Evolutionary conservation across 2,888 invertebrate species (phyloP).

Genomic region (Pocota personata): DNA sequence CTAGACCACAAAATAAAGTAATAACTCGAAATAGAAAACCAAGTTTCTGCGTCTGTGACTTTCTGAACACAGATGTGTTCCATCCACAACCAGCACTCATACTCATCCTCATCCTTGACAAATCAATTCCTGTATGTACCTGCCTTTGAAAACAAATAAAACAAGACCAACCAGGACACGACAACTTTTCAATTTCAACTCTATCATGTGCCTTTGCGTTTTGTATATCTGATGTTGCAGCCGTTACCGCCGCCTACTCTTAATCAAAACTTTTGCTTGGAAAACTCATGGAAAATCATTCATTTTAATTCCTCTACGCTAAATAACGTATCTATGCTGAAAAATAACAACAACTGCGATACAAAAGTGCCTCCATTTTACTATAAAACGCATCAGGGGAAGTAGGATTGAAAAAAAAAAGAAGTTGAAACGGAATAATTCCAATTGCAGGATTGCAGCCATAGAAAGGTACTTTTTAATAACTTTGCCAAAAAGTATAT

Average conservation of each 20-base stretch:
- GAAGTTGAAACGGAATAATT: conserved; percentile 1
- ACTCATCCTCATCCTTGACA: conserved; percentile 6
- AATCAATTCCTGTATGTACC: conserved; percentile 39
- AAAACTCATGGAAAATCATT: conserved; percentile 40
- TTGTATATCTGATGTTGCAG: neutral
- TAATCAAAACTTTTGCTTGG: conserved; percentile 64
- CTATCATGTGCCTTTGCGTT: conserved; percentile 18
- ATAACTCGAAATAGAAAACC: conserved; percentile 41
- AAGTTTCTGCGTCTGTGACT: conserved; percentile 21
- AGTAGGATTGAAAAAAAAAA: neutral
- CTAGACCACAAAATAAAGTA: conserved; percentile 55
- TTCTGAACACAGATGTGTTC: conserved; percentile 27
- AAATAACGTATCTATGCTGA: conserved; percentile 29
- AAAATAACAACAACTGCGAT: conserved; percentile 11
- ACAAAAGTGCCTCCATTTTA: conserved; percentile 6
- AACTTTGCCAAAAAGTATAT: conserved; percentile 60
- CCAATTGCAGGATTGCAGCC: conserved; percentile 12
- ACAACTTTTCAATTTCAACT: conserved; percentile 55
- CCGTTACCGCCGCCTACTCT: conserved; percentile 8
- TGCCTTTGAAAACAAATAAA: neutral
- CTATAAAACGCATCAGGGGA: neutral
- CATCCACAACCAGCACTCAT: neutral
- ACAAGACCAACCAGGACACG: conserved; percentile 5
- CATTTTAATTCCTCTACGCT: conserved; percentile 47
- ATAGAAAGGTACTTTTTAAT: conserved; percentile 56